These are phyloP conservation scores for Ecliptopera silaceata DNA, from an alignment of 2,888 invertebrate genomes.

Conservation along the genomic window DNA sequence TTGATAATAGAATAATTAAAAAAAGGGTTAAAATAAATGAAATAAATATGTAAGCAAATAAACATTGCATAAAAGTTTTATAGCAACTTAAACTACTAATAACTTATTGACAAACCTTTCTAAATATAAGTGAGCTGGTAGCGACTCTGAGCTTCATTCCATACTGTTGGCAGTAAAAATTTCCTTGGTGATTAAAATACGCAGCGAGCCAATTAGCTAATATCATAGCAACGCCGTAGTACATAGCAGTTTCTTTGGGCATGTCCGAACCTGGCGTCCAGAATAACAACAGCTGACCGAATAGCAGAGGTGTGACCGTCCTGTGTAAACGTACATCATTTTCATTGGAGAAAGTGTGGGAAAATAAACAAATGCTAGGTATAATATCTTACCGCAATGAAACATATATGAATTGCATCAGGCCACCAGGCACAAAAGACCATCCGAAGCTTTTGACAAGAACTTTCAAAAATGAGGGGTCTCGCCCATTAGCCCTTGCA, in stretches of 20 bases:
- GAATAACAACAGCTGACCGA: constrained; percentile 76
- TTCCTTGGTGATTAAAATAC: constrained; percentile 87
- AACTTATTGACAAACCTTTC: constrained; percentile 84
- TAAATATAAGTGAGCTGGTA: constrained; percentile 87
- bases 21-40: no score
- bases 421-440: constrained; percentile 65
- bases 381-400: constrained; percentile 52
- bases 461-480: constrained; percentile 59
- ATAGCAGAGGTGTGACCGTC: constrained; percentile 84
- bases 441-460: constrained; percentile 60
- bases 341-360: background rate
- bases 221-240: constrained; percentile 78
- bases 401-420: constrained; percentile 59
- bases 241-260: constrained; percentile 76
- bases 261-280: constrained; percentile 81
- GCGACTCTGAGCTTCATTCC: constrained; percentile 90
- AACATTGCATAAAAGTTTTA: no score
- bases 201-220: constrained; percentile 75
- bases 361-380: background rate
- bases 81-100: no score
- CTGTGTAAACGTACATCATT: constrained; percentile 51
- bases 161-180: constrained; percentile 84
- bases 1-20: no score
- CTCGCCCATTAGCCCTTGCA: constrained; percentile 54
- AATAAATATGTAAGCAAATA: no score